phyloP scores from a whole-genome alignment of 2,113 vertebrate species.

The Paramisgurnus dabryanus region DNA sequence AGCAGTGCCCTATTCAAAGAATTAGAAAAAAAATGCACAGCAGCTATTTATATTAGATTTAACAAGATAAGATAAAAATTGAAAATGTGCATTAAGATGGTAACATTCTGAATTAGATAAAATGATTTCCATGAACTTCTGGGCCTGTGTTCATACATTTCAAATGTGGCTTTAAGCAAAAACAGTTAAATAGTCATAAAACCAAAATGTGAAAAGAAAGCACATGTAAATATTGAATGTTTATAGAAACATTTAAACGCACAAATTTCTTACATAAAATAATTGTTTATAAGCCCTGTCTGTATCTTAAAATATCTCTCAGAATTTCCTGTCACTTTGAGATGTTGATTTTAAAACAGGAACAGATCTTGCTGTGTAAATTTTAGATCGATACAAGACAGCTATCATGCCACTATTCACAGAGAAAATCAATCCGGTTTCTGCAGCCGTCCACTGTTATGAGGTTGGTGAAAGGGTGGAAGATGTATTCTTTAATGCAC shows the following conservation, averaged over 20 bases:
- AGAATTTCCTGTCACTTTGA: not conserved
- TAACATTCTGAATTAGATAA: slow-evolving; percentile 29
- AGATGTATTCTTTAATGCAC: not conserved
- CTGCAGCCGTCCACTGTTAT: slow-evolving; percentile 22
- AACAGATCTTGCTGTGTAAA: slow-evolving; percentile 24
- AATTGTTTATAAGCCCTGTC: not conserved
- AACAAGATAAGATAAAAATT: not conserved
- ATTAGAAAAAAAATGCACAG: not conserved
- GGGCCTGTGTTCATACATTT: not conserved
- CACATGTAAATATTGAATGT: not conserved
- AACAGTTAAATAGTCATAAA: too few relatives aligned
- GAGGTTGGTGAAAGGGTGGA: not conserved
- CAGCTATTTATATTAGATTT: not conserved
- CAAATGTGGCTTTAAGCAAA: not conserved
- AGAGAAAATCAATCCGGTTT: slow-evolving; percentile 34
- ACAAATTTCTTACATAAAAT: not conserved
- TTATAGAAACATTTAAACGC: not conserved
- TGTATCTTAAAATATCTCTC: not conserved
- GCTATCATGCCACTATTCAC: slow-evolving; percentile 5
- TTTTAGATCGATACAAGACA: slow-evolving; percentile 37
- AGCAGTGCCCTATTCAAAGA: not conserved
- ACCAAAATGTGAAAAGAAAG: too few relatives aligned
- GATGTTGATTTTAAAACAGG: slow-evolving; percentile 18
- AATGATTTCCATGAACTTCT: not conserved
- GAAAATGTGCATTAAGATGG: not conserved